Base-by-base conservation (phyloP, 2,113 vertebrate species). In the Tyto alba region DNA sequence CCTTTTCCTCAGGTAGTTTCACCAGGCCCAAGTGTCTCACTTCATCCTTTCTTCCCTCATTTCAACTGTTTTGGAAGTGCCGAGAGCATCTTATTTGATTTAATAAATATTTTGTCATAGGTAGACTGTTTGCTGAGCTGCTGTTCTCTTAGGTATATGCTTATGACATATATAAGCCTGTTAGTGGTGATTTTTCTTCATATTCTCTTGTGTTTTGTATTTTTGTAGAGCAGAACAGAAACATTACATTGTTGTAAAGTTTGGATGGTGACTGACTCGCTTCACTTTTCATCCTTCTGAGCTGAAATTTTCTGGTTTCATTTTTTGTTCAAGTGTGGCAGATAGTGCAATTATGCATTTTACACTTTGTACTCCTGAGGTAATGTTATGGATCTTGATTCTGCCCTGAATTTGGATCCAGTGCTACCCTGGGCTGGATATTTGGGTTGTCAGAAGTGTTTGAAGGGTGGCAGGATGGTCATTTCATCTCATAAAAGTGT, bases 81-180 rank as follows among this genome's bases (percentile, higher is more conserved):
- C 94, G 89, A 91, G 83, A 94, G 92, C 73, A 79, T 76, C 89
- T 89, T 85, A 62, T 93, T 96, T 96, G 94, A 92, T 93, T 95
- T 82, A 92, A 95, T 92, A 87, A 94, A 89, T 85, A 81, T 81
- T 96, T 96, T 96, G 86, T 91, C 84, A 66, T 38, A 55, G 89
- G 62, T 74, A 89, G 92, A 85, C 83, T 87, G 74, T 95, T 95
- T 95, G 89, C 85, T 78, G 85, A 90, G 86, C 73, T 81, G 59
- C 62, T 66, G 48, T 34, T 91, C 83, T 93, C 92, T 88, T 75
- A 91, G 89, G 69, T 94, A 6, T 85, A 84, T 88, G 87, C 85
- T 97, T 88, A 89, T 90, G 69, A 89, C 89, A 66, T 62, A 76
- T 66, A 85, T 52, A 68, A 92, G 23, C n/a, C 89, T 88, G 85